A percentile compares a stretch with the other conserved stretches of the same genome.
phyloP scores from a whole-genome alignment of 2,888 invertebrate genomes.

The Pterobdella sp. region DNA sequence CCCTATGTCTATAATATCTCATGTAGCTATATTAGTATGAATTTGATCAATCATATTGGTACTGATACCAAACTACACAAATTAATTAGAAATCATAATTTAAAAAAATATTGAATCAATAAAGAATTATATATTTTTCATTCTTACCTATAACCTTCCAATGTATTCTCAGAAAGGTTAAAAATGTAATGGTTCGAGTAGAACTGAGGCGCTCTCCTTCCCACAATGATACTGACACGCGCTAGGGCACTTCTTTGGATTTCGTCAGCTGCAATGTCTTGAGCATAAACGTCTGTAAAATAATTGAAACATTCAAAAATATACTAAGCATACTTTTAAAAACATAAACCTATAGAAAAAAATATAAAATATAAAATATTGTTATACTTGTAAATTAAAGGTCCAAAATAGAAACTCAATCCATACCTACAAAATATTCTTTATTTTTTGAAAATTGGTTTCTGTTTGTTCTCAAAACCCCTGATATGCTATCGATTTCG shows the following conservation, averaged over 20 bases:
- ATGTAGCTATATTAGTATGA: too few relatives aligned
- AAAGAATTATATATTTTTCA: too few relatives aligned
- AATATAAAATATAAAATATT: too few relatives aligned
- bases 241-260: not conserved
- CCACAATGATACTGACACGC: constrained; percentile 19
- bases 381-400: too few relatives aligned
- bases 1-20: too few relatives aligned
- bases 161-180: not conserved
- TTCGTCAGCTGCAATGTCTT: constrained; percentile 12
- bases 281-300: constrained; percentile 20
- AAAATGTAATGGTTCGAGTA: not conserved
- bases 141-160: constrained; percentile 17
- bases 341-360: too few relatives aligned
- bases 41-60: too few relatives aligned
- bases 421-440: constrained; percentile 15
- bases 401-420: not conserved
- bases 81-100: too few relatives aligned
- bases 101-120: too few relatives aligned
- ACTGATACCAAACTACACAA: too few relatives aligned
- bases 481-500: constrained; percentile 10
- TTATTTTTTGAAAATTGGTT: not conserved
- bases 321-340: too few relatives aligned
- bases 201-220: constrained; percentile 15
- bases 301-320: too few relatives aligned
- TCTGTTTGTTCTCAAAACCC: constrained; percentile 14